Percentiles rank a stretch among this genome's conserved stretches.
These are phyloP conservation scores for Botrylloides violaceus DNA, from an alignment of 23 tunicate genomes.

Conservation along the genomic window DNA sequence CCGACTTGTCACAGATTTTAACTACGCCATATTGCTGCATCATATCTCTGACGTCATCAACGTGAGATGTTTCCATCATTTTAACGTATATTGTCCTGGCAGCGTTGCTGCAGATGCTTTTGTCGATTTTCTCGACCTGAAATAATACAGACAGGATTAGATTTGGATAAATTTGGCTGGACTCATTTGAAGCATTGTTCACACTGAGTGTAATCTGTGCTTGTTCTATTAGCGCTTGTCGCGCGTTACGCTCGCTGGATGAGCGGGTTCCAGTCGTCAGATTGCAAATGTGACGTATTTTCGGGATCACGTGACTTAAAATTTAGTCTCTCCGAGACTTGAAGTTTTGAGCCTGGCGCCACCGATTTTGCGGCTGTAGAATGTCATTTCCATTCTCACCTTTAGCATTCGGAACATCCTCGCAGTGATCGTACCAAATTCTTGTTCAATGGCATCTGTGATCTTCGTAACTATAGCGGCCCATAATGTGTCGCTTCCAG, in stretches of 20 bases:
- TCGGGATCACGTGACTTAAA: too few species aligned
- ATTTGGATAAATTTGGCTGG: too few species aligned
- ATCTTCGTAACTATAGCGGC: slow-evolving; percentile 33
- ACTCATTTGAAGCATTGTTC: too few species aligned
- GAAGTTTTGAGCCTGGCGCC: too few species aligned
- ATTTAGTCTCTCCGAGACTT: too few species aligned
- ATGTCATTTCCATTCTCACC: not conserved
- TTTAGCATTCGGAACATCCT: slow-evolving; percentile 15
- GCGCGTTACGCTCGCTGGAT: too few species aligned
- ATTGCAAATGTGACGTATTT: too few species aligned
- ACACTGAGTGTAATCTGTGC: too few species aligned
- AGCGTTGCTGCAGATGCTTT: not conserved
- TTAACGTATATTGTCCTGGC: not conserved
- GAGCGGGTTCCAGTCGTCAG: too few species aligned
- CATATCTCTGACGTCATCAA: not conserved
- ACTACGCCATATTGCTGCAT: not conserved
- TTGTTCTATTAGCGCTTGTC: too few species aligned
- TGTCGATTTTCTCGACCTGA: not conserved
- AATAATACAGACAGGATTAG: too few species aligned
- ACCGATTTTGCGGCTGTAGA: not conserved
- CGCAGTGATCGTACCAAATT: slow-evolving; percentile 27
- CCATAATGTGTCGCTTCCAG: slow-evolving; percentile 43
- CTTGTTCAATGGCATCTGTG: slow-evolving; percentile 35
- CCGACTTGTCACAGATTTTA: not conserved
- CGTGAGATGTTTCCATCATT: not conserved